These are phyloP conservation scores for Desmophyllum pertusum DNA, from an alignment of 92 coral and sea anemone species.

Conservation along the genomic window DNA sequence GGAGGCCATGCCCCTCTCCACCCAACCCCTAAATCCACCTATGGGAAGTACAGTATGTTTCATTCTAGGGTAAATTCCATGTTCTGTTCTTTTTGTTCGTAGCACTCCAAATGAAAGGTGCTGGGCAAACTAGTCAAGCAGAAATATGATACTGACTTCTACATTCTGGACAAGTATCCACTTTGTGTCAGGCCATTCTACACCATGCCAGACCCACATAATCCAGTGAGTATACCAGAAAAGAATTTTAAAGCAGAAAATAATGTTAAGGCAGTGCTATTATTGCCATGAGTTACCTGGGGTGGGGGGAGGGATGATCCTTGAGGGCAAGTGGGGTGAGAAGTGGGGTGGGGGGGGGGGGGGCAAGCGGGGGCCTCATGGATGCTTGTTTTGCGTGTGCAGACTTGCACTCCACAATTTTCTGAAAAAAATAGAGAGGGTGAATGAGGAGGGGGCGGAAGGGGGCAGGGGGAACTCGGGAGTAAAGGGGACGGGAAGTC, in stretches of 20 bases:
- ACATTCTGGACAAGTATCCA: slow-evolving; percentile 98
- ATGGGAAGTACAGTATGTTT: background rate
- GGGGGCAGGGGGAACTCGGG: no score
- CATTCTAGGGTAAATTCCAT: background rate
- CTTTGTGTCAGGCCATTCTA: slow-evolving; percentile 95
- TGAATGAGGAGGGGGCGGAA: no score
- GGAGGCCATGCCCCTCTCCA: no score
- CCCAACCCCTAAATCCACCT: no score
- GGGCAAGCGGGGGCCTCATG: background rate
- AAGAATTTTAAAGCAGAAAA: background rate
- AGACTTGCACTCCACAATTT: background rate
- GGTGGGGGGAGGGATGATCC: no score
- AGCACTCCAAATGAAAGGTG: slow-evolving; percentile 97
- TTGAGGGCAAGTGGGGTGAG: background rate
- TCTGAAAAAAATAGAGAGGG: background rate
- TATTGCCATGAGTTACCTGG: background rate
- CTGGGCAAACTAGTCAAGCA: slow-evolving; percentile 92
- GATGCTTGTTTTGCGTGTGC: background rate
- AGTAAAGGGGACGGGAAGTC: no score
- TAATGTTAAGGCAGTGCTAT: no score
- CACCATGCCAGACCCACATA: slow-evolving; percentile 96
- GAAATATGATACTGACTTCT: slow-evolving; percentile 97
- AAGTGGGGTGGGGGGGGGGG: background rate
- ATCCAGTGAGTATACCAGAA: slow-evolving; percentile 75
- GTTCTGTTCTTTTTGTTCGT: background rate